Percentiles rank a stretch among this genome's conserved stretches.
Conservation (phyloP, 1,140 invertebrate genomes). For the Leptinotarsa defecta region DNA sequence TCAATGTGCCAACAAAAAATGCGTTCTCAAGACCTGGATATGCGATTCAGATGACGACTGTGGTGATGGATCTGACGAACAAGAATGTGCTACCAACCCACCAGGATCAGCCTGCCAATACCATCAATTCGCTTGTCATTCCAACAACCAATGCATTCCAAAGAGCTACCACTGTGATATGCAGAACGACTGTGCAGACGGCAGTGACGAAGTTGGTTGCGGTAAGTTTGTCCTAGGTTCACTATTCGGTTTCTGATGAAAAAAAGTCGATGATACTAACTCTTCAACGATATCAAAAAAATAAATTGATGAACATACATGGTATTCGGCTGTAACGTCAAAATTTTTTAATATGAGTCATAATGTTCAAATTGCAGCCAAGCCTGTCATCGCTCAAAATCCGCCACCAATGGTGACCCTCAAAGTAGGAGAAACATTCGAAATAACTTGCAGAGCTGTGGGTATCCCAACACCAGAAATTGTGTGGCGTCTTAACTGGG, state of each 20-base stretch:
- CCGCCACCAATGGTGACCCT: slow-evolving; percentile 74
- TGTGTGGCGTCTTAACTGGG: slow-evolving; percentile 97
- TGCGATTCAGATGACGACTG: slow-evolving; percentile 93
- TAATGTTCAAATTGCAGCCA: slow-evolving; percentile 24
- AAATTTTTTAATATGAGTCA: neutral
- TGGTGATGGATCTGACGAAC: slow-evolving; percentile 84
- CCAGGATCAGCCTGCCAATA: slow-evolving; percentile 74
- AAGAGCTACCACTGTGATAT: slow-evolving; percentile 92
- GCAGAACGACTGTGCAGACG: slow-evolving; percentile 84
- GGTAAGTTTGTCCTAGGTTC: slow-evolving; percentile 39
- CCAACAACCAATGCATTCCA: slow-evolving; percentile 86
- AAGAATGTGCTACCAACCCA: slow-evolving; percentile 63
- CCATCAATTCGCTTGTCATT: slow-evolving; percentile 82
- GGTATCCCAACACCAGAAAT: slow-evolving; percentile 91
- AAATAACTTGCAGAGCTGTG: slow-evolving; percentile 82
- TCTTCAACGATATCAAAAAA: too few species aligned
- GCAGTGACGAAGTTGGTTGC: slow-evolving; percentile 90
- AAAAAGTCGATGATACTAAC: too few species aligned
- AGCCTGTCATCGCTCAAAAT: slow-evolving; percentile 64
- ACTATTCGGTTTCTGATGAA: too few species aligned
- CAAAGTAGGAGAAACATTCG: slow-evolving; percentile 72
- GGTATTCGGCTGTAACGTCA: too few species aligned
- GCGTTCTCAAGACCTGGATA: slow-evolving; percentile 89
- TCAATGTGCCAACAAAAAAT: slow-evolving; percentile 83
- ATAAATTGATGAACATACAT: too few species aligned